Percentiles rank a stretch among this genome's conserved stretches.
Evolutionary conservation across 2,113 vertebrate species (phyloP).

Genomic region (Sakesphorus luctuosus): DNA sequence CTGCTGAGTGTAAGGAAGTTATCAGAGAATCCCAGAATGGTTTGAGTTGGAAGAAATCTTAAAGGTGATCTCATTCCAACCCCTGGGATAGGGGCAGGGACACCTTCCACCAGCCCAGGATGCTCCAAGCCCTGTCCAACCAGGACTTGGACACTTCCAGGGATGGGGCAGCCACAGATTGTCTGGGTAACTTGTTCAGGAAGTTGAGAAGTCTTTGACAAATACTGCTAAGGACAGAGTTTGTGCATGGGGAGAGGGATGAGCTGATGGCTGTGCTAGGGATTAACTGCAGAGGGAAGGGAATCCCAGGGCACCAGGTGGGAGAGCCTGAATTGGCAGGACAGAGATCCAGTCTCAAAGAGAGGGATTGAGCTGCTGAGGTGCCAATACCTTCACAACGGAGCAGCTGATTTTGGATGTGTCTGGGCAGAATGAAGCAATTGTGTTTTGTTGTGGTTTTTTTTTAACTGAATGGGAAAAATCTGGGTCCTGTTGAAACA

Average conservation of each 20-base stretch:
- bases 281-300: background rate
- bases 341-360: background rate
- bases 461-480: background rate
- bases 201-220: background rate
- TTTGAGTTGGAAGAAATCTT: background rate
- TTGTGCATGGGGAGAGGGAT: fast-evolving
- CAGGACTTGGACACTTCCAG: background rate
- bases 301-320: background rate
- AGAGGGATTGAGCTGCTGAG: background rate
- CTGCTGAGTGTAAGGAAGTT: background rate
- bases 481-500: background rate
- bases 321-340: background rate
- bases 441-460: background rate
- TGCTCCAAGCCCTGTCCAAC: fast-evolving
- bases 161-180: background rate
- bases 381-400: background rate
- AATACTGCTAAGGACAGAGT: background rate
- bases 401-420: background rate
- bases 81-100: background rate
- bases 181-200: background rate
- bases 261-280: background rate
- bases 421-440: background rate
- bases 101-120: fast-evolving
- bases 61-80: background rate
- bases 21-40: background rate